Evolutionary conservation across 2,113 vertebrate species (phyloP), one percentile per base, ranked within the genome.

Genomic region (Sula dactylatra): DNA sequence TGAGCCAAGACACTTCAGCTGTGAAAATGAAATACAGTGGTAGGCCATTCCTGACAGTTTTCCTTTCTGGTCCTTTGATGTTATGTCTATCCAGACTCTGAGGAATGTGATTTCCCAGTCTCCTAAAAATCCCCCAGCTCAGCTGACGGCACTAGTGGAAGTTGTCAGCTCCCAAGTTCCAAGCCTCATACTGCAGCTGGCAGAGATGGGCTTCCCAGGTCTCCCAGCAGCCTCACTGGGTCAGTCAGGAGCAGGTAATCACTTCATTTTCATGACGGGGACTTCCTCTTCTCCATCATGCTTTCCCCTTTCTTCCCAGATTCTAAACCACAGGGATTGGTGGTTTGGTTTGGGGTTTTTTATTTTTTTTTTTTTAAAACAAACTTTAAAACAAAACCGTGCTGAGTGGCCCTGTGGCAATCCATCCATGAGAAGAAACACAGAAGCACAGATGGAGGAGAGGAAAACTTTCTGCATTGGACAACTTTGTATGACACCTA

Each of bases 161-260:
- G 10, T 34, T 3, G 0, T 25, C 67, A 80, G 11, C 11, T 70
- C 58, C 27, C 42, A 58, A 11, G 25, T 44, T n/a, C 58, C 27
- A 34, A 83, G 19, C 18, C 25, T 47, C 3, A 0, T 3, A 16
- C 3, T 1, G 4, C 31, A 38, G 25, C n/a, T 5, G 49, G 16
- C 32, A 80, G 27, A 73, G n/a, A 15, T 58, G 42, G 76, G 7
- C 47, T 55, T 59, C 34, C 21, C 61, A 80, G 21, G 22, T 67
- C 42, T 69, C 22, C 66, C 38, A 45, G 42, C 22, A 78, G 49
- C 17, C 38, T 79, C 2, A 0, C 25, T 24, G 50, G 24, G 6
- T 15, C 19, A 72, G 15, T 26, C 42, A 47, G 25, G 15, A 76
- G 20, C 11, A n/a, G 19, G 21, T 12, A 87, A 38, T 45, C 19